Conservation (phyloP, 35 echinoderm and acorn worm genomes). For the Apostichopus californicus region DNA sequence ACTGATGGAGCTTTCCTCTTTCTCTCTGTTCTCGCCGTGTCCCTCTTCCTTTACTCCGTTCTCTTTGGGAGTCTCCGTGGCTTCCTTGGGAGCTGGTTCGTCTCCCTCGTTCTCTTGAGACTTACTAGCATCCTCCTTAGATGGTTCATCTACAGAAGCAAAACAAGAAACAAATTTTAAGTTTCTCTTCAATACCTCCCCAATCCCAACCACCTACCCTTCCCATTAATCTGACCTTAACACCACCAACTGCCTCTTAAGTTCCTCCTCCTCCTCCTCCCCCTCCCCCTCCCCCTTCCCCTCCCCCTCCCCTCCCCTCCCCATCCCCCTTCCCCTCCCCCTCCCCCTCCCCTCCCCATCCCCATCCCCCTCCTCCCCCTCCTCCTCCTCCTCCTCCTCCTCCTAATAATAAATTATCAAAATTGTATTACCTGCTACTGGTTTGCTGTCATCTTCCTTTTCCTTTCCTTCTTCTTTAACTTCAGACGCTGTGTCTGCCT, state of each 20-base stretch:
- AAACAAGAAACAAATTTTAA: background rate
- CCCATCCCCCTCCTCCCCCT: no score
- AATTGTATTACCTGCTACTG: no score
- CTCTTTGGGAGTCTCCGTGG: slow-evolving; percentile 2
- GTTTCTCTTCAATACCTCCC: no score
- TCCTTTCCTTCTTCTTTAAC: slow-evolving; percentile 51
- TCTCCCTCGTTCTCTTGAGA: background rate
- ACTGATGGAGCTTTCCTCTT: slow-evolving; percentile 58
- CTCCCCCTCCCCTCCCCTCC: background rate
- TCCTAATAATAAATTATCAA: no score
- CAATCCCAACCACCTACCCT: no score
- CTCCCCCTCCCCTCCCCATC: no score
- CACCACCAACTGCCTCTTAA: no score
- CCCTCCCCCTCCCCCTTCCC: background rate
- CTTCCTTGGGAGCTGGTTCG: background rate
- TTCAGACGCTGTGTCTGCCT: background rate
- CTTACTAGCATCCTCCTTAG: slow-evolving; percentile 1
- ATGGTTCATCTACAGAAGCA: slow-evolving; percentile 10
- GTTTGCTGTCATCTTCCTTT: slow-evolving; percentile 58
- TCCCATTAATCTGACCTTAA: no score
- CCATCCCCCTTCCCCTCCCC: background rate
- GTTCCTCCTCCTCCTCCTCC: no score
- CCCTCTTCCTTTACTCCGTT: slow-evolving; percentile 33
- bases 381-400: no score
- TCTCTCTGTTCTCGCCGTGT: slow-evolving; percentile 31